phyloP scores from a whole-genome alignment of 1,140 invertebrate genomes.

The Drosophila insularis region DNA sequence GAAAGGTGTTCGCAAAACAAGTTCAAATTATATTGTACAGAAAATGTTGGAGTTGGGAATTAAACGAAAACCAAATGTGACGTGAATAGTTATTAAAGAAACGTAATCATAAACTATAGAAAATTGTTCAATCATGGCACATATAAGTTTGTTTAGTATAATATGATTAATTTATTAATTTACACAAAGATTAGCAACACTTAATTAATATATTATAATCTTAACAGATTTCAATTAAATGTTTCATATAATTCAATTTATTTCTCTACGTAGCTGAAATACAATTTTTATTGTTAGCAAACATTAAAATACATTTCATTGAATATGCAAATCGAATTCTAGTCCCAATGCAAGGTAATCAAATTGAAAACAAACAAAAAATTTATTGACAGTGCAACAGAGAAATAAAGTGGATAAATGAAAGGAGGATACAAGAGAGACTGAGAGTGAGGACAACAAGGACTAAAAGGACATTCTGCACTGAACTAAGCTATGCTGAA shows the following conservation, averaged over 20 bases:
- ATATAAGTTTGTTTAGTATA: background rate
- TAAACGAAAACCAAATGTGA: background rate
- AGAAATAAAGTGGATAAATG: background rate
- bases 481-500: background rate
- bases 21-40: background rate
- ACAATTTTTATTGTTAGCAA: constrained; percentile 18
- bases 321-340: constrained; percentile 67
- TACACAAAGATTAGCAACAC: background rate
- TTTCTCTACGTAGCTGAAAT: background rate
- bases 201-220: constrained; percentile 33
- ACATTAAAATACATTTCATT: constrained; percentile 38
- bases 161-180: constrained; percentile 5
- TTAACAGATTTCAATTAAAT: constrained; percentile 23
- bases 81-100: background rate
- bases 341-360: constrained; percentile 34
- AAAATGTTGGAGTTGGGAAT: background rate
- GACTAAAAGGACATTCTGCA: background rate
- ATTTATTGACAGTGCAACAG: constrained; percentile 17
- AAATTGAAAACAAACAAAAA: constrained; percentile 68
- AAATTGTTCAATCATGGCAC: background rate
- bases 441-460: background rate
- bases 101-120: no score
- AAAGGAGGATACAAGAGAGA: background rate
- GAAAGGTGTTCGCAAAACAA: constrained; percentile 51
- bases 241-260: constrained; percentile 31